Percentiles rank a stretch among this genome's conserved stretches.
phyloP scores from a whole-genome alignment of 1,140 invertebrate genomes.

The Hylyphantes graminicola region DNA sequence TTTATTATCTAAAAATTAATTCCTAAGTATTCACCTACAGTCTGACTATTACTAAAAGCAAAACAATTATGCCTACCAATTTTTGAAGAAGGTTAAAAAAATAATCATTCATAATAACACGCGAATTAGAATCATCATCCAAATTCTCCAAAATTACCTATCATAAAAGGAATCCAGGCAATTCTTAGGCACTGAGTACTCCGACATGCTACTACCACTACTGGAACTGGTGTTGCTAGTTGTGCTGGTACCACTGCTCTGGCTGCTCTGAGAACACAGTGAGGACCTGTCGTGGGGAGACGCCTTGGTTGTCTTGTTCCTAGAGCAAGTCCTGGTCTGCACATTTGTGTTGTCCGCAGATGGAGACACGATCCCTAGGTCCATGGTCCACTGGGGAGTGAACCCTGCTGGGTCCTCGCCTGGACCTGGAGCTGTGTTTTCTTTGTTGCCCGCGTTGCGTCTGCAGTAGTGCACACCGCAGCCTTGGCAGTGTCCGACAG shows the following conservation, averaged over 20 bases:
- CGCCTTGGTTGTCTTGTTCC: constrained; percentile 22
- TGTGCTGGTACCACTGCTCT: constrained; percentile 65
- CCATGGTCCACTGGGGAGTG: constrained; percentile 76
- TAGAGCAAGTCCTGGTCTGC: constrained; percentile 28
- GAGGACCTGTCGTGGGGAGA: constrained; percentile 53
- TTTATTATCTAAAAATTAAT: no score
- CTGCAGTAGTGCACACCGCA: constrained; percentile 54
- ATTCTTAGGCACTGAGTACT: constrained; percentile 70
- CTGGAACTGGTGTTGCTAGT: constrained; percentile 69
- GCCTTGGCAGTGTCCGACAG: constrained; percentile 56
- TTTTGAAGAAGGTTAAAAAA: no score
- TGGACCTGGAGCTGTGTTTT: constrained; percentile 24
- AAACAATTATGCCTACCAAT: no score
- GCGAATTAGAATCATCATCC: no score
- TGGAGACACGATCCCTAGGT: constrained; percentile 64
- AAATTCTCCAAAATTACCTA: not conserved
- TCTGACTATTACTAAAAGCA: no score
- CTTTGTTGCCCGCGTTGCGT: constrained; percentile 32
- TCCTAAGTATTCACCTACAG: no score
- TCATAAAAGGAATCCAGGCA: constrained; percentile 64
- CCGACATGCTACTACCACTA: constrained; percentile 68
- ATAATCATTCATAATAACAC: no score
- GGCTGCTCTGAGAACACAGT: constrained; percentile 59
- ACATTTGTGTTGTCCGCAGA: constrained; percentile 43
- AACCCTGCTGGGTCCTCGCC: constrained; percentile 65